These are phyloP conservation scores for Gadus macrocephalus DNA, from an alignment of 2,113 vertebrate genomes.

Conservation along the genomic window DNA sequence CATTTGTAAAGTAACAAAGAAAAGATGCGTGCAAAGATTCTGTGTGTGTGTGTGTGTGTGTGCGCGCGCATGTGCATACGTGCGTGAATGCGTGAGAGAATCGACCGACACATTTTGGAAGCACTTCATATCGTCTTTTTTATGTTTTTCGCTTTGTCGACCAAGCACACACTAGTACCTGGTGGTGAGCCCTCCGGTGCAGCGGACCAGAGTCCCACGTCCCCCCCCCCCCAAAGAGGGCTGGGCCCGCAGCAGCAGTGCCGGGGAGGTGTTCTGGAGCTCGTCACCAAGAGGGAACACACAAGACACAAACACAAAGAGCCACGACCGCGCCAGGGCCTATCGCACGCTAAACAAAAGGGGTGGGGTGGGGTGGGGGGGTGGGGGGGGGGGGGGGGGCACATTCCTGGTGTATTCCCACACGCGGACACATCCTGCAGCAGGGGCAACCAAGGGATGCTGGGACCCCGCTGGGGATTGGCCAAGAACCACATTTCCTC, in stretches of 20 bases:
- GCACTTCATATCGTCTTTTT: too few relatives aligned
- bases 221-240: conserved; percentile 35
- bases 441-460: conserved; percentile 59
- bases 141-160: too few relatives aligned
- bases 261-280: conserved; percentile 61
- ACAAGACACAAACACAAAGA: conserved; percentile 38
- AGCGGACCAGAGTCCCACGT: conserved; percentile 10
- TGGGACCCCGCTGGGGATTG: conserved; percentile 57
- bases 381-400: conserved; percentile 35
- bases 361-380: neutral
- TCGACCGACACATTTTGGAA: too few relatives aligned
- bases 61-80: too few relatives aligned
- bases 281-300: conserved; percentile 43
- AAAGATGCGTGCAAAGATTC: too few relatives aligned
- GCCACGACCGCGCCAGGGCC: conserved; percentile 53
- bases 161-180: too few relatives aligned
- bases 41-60: too few relatives aligned
- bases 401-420: conserved; percentile 72
- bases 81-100: too few relatives aligned
- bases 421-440: conserved; percentile 66
- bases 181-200: too few relatives aligned
- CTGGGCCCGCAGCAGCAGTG: conserved; percentile 50
- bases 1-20: too few relatives aligned
- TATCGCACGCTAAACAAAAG: conserved; percentile 69
- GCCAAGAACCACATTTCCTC: conserved; percentile 67